Evolutionary conservation across 1,140 invertebrate genomes (phyloP).

Genomic region (Aphelinus certus): DNA sequence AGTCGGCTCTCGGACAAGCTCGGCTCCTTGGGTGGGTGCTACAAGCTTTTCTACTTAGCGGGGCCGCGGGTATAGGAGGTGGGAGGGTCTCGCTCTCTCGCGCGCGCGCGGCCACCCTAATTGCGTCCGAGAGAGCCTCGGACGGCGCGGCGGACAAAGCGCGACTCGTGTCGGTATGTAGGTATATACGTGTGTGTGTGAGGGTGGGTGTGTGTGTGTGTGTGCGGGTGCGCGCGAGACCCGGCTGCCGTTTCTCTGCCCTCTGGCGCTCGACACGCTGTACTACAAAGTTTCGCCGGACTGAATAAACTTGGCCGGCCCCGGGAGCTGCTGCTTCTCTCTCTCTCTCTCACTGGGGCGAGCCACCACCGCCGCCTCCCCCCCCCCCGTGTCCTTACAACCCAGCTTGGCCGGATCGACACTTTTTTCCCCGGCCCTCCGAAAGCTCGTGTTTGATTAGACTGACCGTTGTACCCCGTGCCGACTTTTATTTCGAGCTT

Average conservation of each 20-base stretch:
- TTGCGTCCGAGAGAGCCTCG: constrained; percentile 63
- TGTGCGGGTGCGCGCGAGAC: constrained; percentile 43
- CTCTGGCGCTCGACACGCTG: constrained; percentile 65
- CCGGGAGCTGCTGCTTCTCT: constrained; percentile 44
- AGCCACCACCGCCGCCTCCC: too few species aligned
- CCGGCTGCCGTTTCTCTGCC: constrained; percentile 60
- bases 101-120: constrained; percentile 62
- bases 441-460: too few species aligned
- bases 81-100: constrained; percentile 49
- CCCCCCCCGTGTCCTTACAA: too few species aligned
- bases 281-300: constrained; percentile 66
- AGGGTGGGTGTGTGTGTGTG: constrained; percentile 53
- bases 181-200: constrained; percentile 40
- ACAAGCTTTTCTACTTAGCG: constrained; percentile 68
- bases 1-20: not conserved
- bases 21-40: constrained; percentile 42
- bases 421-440: too few species aligned
- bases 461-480: too few species aligned
- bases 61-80: not conserved
- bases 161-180: constrained; percentile 59
- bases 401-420: too few species aligned
- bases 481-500: too few species aligned
- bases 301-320: constrained; percentile 63
- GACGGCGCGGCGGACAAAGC: constrained; percentile 57
- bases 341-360: too few species aligned